phyloP scores from a whole-genome alignment of 2,797 vertebrate species.

The Liasis olivaceus region DNA sequence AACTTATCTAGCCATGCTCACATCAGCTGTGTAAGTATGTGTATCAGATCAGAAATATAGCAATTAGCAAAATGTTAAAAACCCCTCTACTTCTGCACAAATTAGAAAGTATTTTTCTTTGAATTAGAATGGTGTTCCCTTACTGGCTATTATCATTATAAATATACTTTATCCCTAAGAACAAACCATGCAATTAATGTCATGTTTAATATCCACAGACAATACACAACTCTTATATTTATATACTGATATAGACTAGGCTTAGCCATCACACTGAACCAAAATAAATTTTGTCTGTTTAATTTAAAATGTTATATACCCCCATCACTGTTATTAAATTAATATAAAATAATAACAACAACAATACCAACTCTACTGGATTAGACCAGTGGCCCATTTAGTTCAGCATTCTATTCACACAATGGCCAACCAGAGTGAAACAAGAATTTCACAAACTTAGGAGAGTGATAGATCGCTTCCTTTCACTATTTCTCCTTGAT shows the following conservation, averaged over 20 bases:
- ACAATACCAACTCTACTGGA: not conserved
- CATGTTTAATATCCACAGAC: not conserved
- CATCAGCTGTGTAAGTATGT: not conserved
- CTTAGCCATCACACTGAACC: not conserved
- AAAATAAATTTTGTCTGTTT: not conserved
- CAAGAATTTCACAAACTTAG: not conserved
- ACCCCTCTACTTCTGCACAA: not conserved
- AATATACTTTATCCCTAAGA: not conserved
- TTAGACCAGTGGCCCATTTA: not conserved
- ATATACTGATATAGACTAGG: not conserved
- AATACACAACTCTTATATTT: not conserved
- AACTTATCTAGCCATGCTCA: not conserved
- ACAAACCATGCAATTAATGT: not conserved
- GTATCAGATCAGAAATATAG: not conserved
- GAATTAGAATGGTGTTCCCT: not conserved
- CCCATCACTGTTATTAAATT: not conserved
- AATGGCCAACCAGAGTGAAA: not conserved
- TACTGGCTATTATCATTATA: not conserved
- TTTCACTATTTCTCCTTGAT: not conserved
- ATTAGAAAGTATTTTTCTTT: not conserved
- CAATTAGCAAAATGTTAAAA: not conserved
- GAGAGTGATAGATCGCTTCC: not conserved
- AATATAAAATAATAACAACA: not conserved
- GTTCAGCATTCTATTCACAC: not conserved
- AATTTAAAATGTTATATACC: not conserved